Conservation (phyloP, 2,888 invertebrate species). For the Drosophila greeni region DNA sequence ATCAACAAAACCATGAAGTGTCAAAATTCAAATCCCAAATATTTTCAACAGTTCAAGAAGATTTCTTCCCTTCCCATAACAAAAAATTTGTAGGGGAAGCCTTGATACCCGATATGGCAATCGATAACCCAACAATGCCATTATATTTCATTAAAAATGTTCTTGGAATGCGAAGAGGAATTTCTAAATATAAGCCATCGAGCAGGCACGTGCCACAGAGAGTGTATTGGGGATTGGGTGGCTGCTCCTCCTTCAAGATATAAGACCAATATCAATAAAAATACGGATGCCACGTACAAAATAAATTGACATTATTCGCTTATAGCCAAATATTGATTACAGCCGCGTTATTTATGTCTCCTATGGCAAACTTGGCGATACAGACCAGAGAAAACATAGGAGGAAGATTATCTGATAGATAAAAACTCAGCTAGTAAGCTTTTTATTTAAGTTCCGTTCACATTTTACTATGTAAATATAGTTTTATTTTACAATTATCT, state of each 20-base stretch:
- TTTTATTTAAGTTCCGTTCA: background rate
- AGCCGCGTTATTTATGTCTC: background rate
- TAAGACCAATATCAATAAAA: constrained; percentile 5
- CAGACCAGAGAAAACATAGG: background rate
- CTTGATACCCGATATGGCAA: background rate
- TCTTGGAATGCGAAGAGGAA: background rate
- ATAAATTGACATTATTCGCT: constrained; percentile 36
- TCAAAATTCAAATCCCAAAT: background rate
- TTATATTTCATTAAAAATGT: constrained; percentile 11
- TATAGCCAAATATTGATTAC: constrained; percentile 14
- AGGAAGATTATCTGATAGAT: background rate
- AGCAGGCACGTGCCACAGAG: constrained; percentile 1
- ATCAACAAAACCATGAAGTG: background rate
- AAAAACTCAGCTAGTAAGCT: background rate
- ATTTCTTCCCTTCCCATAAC: background rate
- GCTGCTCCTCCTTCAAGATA: background rate
- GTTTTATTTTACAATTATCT: background rate
- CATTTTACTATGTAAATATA: background rate
- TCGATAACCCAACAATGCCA: constrained; percentile 4
- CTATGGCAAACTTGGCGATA: background rate
- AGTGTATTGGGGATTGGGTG: background rate
- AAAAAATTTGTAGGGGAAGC: background rate
- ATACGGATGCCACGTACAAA: constrained; percentile 41
- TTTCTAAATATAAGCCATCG: constrained; percentile 51
- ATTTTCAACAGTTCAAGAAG: background rate